These are phyloP conservation scores for Holotrichia oblita DNA, from an alignment of 1,140 invertebrate genomes.

Conservation along the genomic window DNA sequence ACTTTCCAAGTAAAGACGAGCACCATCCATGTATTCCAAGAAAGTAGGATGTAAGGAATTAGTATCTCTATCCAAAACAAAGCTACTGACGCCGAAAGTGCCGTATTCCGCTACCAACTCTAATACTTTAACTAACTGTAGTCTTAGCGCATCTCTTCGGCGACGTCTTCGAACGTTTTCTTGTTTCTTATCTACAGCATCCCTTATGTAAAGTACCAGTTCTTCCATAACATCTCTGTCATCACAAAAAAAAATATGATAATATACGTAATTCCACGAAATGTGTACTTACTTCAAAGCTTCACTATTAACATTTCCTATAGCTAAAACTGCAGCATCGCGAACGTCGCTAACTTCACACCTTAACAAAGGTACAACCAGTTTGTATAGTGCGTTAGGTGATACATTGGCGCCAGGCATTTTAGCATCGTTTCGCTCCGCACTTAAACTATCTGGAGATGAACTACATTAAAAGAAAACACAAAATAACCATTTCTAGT, in stretches of 20 bases:
- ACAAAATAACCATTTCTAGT: background rate
- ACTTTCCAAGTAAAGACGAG: conserved; percentile 87
- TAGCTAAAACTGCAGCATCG: conserved; percentile 90
- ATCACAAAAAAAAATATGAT: conserved; percentile 18
- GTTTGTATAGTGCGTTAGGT: conserved; percentile 88
- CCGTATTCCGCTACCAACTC: conserved; percentile 92
- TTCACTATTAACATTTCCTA: conserved; percentile 92
- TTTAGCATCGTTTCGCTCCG: conserved; percentile 75
- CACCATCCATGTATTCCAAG: conserved; percentile 95
- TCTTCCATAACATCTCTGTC: conserved; percentile 96
- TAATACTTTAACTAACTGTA: conserved; percentile 90
- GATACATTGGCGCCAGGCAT: conserved; percentile 71
- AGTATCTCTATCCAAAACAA: conserved; percentile 83
- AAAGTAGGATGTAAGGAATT: conserved; percentile 86
- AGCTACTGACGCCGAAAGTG: conserved; percentile 87
- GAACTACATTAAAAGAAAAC: conserved; percentile 66
- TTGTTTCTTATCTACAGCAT: conserved; percentile 97
- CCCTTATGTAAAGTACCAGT: conserved; percentile 87
- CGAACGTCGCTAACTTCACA: conserved; percentile 93
- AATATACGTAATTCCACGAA: background rate
- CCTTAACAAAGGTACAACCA: conserved; percentile 86
- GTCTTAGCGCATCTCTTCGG: conserved; percentile 89
- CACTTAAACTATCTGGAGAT: conserved; percentile 85
- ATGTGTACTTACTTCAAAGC: conserved; percentile 84
- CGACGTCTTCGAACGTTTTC: conserved; percentile 93